Evolutionary conservation across 2,113 vertebrate species (phyloP).

Genomic region (Paratilapia polleni): DNA sequence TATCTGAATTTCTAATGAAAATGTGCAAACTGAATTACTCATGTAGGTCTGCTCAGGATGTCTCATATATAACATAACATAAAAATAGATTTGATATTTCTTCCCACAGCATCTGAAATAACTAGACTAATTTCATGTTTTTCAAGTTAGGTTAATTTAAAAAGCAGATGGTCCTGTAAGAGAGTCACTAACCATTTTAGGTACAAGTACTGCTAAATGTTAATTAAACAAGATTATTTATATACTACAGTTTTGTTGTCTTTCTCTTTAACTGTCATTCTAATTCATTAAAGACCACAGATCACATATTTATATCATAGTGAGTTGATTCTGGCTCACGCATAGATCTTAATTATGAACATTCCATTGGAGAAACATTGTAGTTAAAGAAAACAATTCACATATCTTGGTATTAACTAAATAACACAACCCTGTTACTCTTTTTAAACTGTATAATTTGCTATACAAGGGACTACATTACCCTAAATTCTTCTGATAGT

Average conservation of each 20-base stretch:
- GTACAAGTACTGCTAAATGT: neutral
- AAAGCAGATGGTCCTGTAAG: neutral
- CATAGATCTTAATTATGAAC: neutral
- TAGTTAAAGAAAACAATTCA: neutral
- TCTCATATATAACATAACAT: neutral
- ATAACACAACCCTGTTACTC: neutral
- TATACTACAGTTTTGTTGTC: neutral
- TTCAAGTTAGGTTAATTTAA: neutral
- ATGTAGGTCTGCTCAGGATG: neutral
- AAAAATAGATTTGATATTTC: neutral
- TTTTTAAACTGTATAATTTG: no score
- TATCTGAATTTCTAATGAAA: slow-evolving; percentile 40
- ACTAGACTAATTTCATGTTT: neutral
- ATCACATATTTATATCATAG: neutral
- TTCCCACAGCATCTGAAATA: neutral
- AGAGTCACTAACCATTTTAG: neutral
- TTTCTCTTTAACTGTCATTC: neutral
- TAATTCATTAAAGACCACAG: neutral
- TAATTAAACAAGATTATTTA: neutral
- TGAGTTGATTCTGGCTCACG: neutral
- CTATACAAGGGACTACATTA: neutral
- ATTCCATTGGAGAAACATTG: neutral
- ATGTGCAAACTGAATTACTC: neutral
- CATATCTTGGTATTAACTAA: neutral
- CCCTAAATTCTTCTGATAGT: neutral